Evolutionary conservation across 1,140 invertebrate genomes (phyloP).

Genomic region (Rhagoletis zephyria): DNA sequence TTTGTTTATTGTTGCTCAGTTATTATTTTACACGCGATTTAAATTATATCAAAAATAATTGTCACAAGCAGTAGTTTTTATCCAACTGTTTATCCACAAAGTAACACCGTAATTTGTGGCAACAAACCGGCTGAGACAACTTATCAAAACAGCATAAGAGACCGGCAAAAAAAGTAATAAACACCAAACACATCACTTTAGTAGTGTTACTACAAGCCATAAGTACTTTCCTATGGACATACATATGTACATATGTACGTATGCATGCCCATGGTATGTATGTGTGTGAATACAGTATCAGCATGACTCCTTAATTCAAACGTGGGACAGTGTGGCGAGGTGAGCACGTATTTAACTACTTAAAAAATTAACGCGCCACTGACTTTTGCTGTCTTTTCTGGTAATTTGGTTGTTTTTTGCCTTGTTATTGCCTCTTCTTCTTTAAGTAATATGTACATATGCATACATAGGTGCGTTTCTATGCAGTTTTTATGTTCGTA

Average conservation of each 20-base stretch:
- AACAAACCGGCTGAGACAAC: conserved; percentile 16
- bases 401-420: conserved; percentile 22
- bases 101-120: background rate
- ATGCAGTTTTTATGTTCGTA: conserved; percentile 1
- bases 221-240: background rate
- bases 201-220: conserved; percentile 10
- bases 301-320: conserved; percentile 49
- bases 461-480: background rate
- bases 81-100: background rate
- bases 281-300: background rate
- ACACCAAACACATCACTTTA: conserved; percentile 1
- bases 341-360: conserved; percentile 56
- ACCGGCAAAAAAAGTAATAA: conserved; percentile 29
- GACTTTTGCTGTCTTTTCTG: conserved; percentile 45
- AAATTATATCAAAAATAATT: too few relatives aligned
- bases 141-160: conserved; percentile 47
- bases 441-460: background rate
- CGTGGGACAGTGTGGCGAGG: conserved; percentile 37
- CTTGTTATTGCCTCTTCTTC: conserved; percentile 37
- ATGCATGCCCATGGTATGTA: background rate
- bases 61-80: background rate
- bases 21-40: too few relatives aligned
- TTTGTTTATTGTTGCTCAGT: too few relatives aligned
- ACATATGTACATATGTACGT: background rate
- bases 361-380: conserved; percentile 58